Conservation (phyloP, 1,140 invertebrate species). For the Subanguina moxae region DNA sequence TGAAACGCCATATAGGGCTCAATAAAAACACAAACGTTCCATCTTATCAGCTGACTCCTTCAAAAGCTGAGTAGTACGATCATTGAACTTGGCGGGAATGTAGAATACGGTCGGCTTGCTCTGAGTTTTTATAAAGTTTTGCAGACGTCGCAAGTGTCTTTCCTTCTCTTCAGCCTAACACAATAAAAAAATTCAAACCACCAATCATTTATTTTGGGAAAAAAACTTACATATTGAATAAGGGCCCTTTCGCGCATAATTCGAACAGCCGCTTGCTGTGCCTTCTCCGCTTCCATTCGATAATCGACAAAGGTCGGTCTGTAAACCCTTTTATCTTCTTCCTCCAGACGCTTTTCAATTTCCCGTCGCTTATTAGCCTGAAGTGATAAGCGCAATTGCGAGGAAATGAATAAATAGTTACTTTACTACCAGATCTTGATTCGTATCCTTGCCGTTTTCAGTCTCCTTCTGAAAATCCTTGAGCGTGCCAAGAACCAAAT, state of each 20-base stretch:
- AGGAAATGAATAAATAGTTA: not conserved
- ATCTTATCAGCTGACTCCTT: constrained; percentile 21
- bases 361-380: constrained; percentile 76
- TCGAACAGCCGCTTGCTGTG: constrained; percentile 73
- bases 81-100: constrained; percentile 71
- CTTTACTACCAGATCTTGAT: not conserved
- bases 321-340: constrained; percentile 78
- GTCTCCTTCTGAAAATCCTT: constrained; percentile 91
- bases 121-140: constrained; percentile 80
- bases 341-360: constrained; percentile 86
- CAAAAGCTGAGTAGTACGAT: constrained; percentile 61
- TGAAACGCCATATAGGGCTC: no score
- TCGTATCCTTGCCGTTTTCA: constrained; percentile 63
- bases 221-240: constrained; percentile 70
- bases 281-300: constrained; percentile 80
- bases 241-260: no score
- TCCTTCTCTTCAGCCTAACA: constrained; percentile 76
- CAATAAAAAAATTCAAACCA: constrained; percentile 21
- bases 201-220: constrained; percentile 18
- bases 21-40: constrained; percentile 9
- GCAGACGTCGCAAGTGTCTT: constrained; percentile 70
- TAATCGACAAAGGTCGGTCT: constrained; percentile 76
- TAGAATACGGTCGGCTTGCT: constrained; percentile 80
- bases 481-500: constrained; percentile 77
- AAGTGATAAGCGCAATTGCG: constrained; percentile 39